A percentile compares a stretch with the other conserved stretches of the same genome.
Conservation (phyloP, 2,797 vertebrate species). For the Catharus ustulatus region DNA sequence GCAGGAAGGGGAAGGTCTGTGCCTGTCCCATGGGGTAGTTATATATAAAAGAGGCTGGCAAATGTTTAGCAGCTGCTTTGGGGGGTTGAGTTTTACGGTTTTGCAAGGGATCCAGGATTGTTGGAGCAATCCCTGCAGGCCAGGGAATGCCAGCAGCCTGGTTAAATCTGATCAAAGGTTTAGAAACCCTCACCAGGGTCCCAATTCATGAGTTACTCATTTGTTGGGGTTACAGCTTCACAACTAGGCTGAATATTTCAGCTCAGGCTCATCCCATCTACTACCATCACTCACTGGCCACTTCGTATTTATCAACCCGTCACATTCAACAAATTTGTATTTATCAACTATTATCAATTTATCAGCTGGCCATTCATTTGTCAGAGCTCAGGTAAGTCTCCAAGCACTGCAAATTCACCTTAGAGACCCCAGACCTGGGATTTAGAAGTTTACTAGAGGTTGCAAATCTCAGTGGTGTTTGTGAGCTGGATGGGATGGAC, state of each 20-base stretch:
- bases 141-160: neutral
- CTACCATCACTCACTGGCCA: neutral
- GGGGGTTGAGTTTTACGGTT: neutral
- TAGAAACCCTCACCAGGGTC: neutral
- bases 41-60: neutral
- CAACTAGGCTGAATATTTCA: neutral
- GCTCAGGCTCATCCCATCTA: neutral
- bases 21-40: neutral
- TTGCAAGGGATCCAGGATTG: neutral
- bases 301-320: neutral
- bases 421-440: neutral
- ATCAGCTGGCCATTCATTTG: neutral
- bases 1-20: neutral
- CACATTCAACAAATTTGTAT: neutral
- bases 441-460: neutral
- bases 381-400: neutral
- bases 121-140: neutral
- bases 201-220: neutral
- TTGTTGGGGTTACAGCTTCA: neutral
- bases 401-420: neutral
- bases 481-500: neutral
- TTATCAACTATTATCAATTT: neutral
- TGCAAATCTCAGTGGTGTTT: neutral
- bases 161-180: neutral
- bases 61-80: conserved; percentile 15